Percentiles rank a stretch among this genome's conserved stretches.
These are phyloP conservation scores for Heteromurus nitidus DNA, from an alignment of 2,888 invertebrate species.

Conservation along the genomic window DNA sequence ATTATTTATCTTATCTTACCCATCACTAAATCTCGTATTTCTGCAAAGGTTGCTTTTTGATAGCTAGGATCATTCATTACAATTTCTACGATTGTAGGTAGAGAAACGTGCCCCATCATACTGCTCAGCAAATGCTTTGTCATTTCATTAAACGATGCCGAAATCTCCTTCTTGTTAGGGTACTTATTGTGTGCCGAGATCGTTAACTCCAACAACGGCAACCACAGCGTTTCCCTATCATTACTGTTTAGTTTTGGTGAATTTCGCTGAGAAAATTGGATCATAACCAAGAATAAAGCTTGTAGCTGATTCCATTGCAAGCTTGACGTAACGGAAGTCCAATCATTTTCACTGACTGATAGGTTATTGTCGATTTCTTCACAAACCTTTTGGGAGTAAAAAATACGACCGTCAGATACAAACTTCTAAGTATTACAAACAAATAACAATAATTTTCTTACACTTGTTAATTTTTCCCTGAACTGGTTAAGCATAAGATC, in stretches of 20 bases:
- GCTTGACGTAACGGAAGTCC: constrained; percentile 16
- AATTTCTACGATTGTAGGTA: constrained; percentile 77
- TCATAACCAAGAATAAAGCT: constrained; percentile 74
- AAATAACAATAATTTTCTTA: constrained; percentile 31
- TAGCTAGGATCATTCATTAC: constrained; percentile 78
- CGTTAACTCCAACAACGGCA: constrained; percentile 76
- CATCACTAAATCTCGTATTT: constrained; percentile 78
- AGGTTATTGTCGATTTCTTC: constrained; percentile 59
- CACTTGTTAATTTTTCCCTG: constrained; percentile 70
- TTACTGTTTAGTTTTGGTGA: constrained; percentile 76
- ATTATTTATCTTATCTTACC: constrained; percentile 74
- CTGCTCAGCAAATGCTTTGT: constrained; percentile 78
- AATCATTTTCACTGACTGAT: background rate
- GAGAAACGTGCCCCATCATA: constrained; percentile 78
- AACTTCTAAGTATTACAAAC: too few species aligned
- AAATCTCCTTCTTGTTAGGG: constrained; percentile 73
- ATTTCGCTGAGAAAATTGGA: constrained; percentile 77
- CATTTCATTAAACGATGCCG: constrained; percentile 76
- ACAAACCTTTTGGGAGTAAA: too few species aligned
- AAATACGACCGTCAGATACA: too few species aligned
- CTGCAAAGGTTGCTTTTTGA: constrained; percentile 78
- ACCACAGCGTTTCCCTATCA: constrained; percentile 77
- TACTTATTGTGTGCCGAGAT: constrained; percentile 76
- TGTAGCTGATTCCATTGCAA: constrained; percentile 71
- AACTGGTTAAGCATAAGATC: constrained; percentile 75